These are phyloP conservation scores for Lepus americanus DNA, from an alignment of 2,113 vertebrate genomes.

Conservation along the genomic window DNA sequence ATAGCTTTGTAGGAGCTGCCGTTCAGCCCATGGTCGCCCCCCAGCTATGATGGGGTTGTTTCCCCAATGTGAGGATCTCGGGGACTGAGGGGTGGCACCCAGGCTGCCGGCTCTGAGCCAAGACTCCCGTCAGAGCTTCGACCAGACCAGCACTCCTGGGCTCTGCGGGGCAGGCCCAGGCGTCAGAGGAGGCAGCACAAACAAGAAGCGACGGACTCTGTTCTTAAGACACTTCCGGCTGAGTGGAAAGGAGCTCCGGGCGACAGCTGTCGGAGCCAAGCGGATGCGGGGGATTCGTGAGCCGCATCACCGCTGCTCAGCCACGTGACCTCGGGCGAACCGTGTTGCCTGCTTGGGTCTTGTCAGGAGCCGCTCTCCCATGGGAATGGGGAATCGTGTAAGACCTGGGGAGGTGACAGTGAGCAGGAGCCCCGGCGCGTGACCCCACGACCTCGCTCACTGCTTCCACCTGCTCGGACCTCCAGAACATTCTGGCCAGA, in stretches of 20 bases:
- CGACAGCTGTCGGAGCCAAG: neutral
- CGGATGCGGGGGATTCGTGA: fast-evolving
- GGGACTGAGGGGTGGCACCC: neutral
- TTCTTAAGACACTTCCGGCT: neutral
- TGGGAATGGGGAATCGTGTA: neutral
- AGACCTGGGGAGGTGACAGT: too few relatives aligned
- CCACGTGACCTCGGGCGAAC: neutral
- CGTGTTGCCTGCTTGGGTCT: neutral
- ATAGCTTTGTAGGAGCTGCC: neutral
- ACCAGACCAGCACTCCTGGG: neutral
- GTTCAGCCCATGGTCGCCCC: neutral
- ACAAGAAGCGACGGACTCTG: fast-evolving
- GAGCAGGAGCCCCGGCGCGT: neutral
- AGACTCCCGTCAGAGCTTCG: neutral
- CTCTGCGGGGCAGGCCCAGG: fast-evolving
- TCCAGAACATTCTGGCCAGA: neutral
- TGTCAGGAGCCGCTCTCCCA: neutral
- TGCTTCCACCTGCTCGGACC: neutral
- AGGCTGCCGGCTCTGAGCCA: neutral
- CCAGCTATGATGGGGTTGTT: neutral
- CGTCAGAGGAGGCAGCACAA: fast-evolving
- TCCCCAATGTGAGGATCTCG: neutral
- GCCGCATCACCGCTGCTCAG: neutral
- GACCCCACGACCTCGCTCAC: neutral
- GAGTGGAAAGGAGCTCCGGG: neutral